Percentiles rank a stretch among this genome's conserved stretches.
Evolutionary conservation across 2,797 vertebrate genomes (phyloP).

Genomic region (Malacoctenus gilli): DNA sequence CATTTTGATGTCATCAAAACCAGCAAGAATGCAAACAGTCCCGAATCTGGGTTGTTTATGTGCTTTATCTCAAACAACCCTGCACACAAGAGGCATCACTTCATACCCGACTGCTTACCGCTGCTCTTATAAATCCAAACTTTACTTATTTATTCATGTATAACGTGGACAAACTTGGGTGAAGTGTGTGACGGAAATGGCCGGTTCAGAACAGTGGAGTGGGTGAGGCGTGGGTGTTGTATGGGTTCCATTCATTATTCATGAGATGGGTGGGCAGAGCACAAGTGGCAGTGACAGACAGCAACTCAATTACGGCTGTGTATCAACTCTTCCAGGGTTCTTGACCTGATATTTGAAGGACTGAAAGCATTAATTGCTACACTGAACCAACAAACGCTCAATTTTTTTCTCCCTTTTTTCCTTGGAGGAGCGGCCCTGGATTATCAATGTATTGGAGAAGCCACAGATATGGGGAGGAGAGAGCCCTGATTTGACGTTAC

Average conservation of each 20-base stretch:
- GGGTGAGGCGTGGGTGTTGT: slow-evolving; percentile 74
- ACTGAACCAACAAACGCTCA: slow-evolving; percentile 46
- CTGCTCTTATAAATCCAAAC: no score
- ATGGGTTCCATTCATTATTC: slow-evolving; percentile 75
- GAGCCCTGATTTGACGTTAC: slow-evolving; percentile 55
- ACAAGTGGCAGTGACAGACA: slow-evolving; percentile 71
- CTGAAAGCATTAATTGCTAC: slow-evolving; percentile 47
- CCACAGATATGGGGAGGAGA: slow-evolving; percentile 56
- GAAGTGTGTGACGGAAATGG: slow-evolving; percentile 25
- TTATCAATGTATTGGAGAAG: slow-evolving; percentile 57
- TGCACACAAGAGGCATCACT: slow-evolving; percentile 22
- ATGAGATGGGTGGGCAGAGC: slow-evolving; percentile 72
- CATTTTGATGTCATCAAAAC: slow-evolving; percentile 81
- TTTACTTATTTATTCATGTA: slow-evolving; percentile 2
- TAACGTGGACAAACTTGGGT: slow-evolving; percentile 14
- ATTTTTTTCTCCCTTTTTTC: no score
- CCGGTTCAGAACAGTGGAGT: slow-evolving; percentile 51
- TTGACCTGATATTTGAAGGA: slow-evolving; percentile 67
- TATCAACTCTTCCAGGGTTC: slow-evolving; percentile 60
- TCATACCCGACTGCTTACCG: no score
- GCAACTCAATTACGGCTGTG: slow-evolving; percentile 70
- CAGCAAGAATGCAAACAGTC: slow-evolving; percentile 67
- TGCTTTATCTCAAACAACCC: slow-evolving; percentile 27
- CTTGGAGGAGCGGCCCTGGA: slow-evolving; percentile 50
- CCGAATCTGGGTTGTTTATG: slow-evolving; percentile 41